Evolutionary conservation across 2,113 vertebrate species (phyloP).

Genomic region (Amphilophus citrinellus): DNA sequence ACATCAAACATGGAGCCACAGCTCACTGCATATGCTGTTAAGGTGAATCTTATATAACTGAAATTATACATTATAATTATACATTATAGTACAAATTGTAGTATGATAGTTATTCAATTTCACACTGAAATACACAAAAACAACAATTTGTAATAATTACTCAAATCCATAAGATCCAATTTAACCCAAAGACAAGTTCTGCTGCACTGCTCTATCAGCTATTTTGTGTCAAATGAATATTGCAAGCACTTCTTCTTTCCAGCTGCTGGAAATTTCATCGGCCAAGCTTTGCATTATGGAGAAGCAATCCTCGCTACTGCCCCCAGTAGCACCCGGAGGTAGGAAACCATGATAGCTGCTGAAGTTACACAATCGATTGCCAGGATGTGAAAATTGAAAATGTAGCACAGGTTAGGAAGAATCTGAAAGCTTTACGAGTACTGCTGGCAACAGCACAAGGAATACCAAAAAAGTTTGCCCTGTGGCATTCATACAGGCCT

Average conservation of each 20-base stretch:
- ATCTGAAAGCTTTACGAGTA: background rate
- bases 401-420: background rate
- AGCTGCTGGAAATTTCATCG: slow-evolving; percentile 4
- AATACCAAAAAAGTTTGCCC: slow-evolving; percentile 7
- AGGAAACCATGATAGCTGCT: background rate
- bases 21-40: background rate
- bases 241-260: background rate
- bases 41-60: background rate
- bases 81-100: background rate
- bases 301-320: background rate
- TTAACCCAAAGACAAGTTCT: background rate
- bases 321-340: slow-evolving; percentile 31
- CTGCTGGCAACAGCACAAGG: background rate
- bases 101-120: background rate
- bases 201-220: background rate
- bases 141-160: background rate
- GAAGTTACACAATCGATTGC: slow-evolving; percentile 17
- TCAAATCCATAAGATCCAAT: background rate
- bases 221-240: background rate
- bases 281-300: background rate
- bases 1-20: slow-evolving; percentile 44
- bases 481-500: background rate
- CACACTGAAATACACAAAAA: background rate
- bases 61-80: background rate
- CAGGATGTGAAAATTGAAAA: slow-evolving; percentile 12